A percentile compares a stretch with the other conserved stretches of the same genome.
These are phyloP conservation scores for Simalia tracyae DNA, from an alignment of 2,797 vertebrate species.

Conservation along the genomic window DNA sequence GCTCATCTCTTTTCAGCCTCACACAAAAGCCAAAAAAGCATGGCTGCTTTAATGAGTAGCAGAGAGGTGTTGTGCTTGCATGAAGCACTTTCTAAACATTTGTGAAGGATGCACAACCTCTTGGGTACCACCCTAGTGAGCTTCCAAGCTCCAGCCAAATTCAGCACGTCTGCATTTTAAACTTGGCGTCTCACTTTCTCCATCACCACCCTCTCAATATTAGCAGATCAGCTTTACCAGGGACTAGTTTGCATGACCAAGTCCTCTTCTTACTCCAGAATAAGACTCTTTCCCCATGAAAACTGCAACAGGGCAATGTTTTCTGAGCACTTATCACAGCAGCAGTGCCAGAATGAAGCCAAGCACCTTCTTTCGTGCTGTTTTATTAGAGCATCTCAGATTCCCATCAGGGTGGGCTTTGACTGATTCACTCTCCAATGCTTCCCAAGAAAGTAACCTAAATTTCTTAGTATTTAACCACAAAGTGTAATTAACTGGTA, in stretches of 20 bases:
- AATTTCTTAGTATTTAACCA: constrained; percentile 62
- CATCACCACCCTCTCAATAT: neutral
- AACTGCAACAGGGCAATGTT: neutral
- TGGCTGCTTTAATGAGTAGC: neutral
- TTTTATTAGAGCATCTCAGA: constrained; percentile 48
- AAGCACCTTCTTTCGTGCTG: neutral
- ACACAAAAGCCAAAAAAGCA: neutral
- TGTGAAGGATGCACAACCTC: neutral
- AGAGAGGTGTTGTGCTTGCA: neutral
- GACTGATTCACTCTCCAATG: constrained; percentile 57
- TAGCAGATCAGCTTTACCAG: no score
- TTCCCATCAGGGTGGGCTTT: constrained; percentile 41
- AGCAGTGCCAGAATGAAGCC: neutral
- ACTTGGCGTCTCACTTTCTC: neutral
- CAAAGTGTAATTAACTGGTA: constrained; percentile 78
- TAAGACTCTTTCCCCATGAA: constrained; percentile 2
- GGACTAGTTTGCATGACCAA: no score
- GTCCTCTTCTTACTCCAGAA: neutral
- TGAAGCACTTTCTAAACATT: neutral
- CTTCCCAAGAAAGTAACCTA: constrained; percentile 59
- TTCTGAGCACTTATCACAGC: constrained; percentile 13
- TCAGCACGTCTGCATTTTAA: neutral
- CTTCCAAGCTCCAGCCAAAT: neutral
- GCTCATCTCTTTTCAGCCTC: neutral
- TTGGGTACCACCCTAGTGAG: neutral